Evolutionary conservation across 2,888 invertebrate species (phyloP), one percentile per base, ranked within the genome.

Genomic region (Drosophila setosimentum): DNA sequence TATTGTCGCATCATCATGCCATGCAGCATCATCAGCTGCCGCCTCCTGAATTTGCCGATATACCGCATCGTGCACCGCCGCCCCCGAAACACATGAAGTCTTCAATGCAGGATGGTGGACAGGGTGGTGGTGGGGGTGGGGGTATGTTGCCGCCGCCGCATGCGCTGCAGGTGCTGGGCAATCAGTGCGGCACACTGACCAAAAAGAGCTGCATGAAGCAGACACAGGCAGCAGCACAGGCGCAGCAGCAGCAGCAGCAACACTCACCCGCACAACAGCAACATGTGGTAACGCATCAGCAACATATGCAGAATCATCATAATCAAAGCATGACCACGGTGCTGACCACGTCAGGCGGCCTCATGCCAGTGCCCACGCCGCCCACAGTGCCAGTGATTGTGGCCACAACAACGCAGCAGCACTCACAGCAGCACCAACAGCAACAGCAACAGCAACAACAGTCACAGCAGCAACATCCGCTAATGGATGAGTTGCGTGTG

Each of bases 401-500:
- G 61, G 82, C 84, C 18, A 82, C 85, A 42, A 67, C 85, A 73
- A 81, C 87, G 77, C 91, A 90, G 73, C 91, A 87, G 63, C 88
- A 90, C 35, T 48, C 68, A 51, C 88, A 80, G 68, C 91, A 89
- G 68, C 91, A 87, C 48, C 89, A 83, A 30, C 86, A 85, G 2
- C 86, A 83, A 1, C 83, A 92, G 89, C 84, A 86, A 29, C 84
- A 90, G 18, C 85, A 91, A 50, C 83, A 87, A 11, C 87, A 88
- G 73, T 92, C 89, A 65, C 78, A 94, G 92, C 93, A 94, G 92
- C 93, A 94, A 92, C 90, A 94, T 95, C 82, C 92, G 24, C 73
- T 92, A 80, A 96, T 97, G 96, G 97, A 97, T 94, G 97, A 97
- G 93, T 91, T 97, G 94, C 94, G 97, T 71, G 97, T 97, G 96